Evolutionary conservation across 1,140 invertebrate species (phyloP).

Genomic region (Panagrolaimus sp.): DNA sequence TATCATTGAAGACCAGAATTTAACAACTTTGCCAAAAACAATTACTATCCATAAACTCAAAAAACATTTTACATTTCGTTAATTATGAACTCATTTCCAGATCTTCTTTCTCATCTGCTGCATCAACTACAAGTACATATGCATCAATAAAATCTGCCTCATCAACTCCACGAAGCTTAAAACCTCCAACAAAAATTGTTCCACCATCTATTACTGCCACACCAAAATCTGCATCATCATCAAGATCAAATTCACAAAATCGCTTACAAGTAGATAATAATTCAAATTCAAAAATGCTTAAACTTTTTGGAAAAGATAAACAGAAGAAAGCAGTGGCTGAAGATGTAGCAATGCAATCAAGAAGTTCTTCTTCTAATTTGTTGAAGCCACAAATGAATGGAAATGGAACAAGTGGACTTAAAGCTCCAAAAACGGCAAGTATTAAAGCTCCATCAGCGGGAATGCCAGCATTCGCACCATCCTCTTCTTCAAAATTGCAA

Average conservation of each 20-base stretch:
- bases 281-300: slow-evolving; percentile 10
- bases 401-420: not conserved
- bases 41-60: too few relatives aligned
- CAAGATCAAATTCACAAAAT: too few relatives aligned
- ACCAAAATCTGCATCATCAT: not conserved
- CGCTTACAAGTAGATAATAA: not conserved
- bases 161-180: not conserved
- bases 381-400: not conserved
- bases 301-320: not conserved
- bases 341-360: not conserved
- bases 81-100: too few relatives aligned
- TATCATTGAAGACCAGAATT: too few relatives aligned
- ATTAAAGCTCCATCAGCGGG: not conserved
- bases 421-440: not conserved
- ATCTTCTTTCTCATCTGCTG: too few relatives aligned
- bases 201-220: not conserved
- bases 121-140: too few relatives aligned
- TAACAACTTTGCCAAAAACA: too few relatives aligned
- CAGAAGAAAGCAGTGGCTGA: not conserved
- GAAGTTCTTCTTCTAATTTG: not conserved
- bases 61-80: too few relatives aligned
- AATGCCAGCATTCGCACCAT: not conserved
- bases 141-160: not conserved
- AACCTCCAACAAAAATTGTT: not conserved
- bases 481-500: too few relatives aligned